These are phyloP conservation scores for Leptinotarsa defecta DNA, from an alignment of 1,140 invertebrate species.

Conservation along the genomic window DNA sequence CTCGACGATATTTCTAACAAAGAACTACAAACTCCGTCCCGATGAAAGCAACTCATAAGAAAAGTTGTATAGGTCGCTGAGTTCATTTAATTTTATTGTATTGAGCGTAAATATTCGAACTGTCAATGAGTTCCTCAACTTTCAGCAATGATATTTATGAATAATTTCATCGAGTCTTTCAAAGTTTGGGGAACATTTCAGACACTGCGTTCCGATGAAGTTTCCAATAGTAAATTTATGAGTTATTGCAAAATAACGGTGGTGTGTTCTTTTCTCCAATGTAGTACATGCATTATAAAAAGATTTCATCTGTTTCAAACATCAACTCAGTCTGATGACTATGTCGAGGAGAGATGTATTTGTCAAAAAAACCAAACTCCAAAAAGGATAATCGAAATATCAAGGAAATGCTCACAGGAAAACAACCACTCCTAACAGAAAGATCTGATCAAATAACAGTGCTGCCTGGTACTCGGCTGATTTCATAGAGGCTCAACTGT, in stretches of 20 bases:
- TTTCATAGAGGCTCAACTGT: no score
- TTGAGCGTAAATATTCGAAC: not conserved
- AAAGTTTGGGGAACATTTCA: not conserved
- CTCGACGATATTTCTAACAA: not conserved
- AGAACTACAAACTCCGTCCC: not conserved
- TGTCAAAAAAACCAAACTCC: no score
- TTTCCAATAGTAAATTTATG: not conserved
- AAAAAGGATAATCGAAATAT: no score
- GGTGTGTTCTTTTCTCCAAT: no score
- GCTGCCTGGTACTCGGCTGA: no score
- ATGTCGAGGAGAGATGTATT: no score
- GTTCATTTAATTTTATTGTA: not conserved
- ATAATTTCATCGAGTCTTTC: not conserved
- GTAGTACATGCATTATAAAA: not conserved
- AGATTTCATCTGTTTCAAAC: not conserved
- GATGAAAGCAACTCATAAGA: not conserved
- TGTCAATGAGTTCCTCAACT: not conserved
- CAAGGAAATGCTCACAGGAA: no score
- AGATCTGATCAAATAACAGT: no score
- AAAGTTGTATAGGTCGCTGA: not conserved
- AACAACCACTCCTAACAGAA: no score
- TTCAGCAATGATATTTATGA: not conserved
- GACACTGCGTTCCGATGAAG: not conserved
- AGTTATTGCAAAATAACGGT: not conserved
- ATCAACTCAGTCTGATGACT: no score